Percentiles rank a stretch among this genome's conserved stretches.
These are phyloP conservation scores for Anastrepha ludens DNA, from an alignment of 1,140 invertebrate species.

Conservation along the genomic window DNA sequence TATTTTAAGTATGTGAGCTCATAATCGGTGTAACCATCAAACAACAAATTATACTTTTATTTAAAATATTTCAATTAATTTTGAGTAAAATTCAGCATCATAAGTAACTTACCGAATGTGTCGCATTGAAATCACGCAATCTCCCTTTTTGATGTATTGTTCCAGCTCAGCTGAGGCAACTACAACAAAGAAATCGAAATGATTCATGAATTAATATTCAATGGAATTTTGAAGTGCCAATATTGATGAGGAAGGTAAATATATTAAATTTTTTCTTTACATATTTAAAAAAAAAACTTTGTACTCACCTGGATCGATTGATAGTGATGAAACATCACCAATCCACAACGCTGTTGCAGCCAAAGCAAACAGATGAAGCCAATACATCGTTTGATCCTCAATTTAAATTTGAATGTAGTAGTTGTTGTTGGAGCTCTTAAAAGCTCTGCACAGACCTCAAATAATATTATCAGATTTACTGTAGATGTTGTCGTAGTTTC, in stretches of 20 bases:
- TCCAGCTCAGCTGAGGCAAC: conserved; percentile 77
- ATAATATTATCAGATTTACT: not conserved
- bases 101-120: conserved; percentile 75
- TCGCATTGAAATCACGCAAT: conserved; percentile 79
- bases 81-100: not conserved
- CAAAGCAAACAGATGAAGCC: conserved; percentile 66
- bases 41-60: too few relatives aligned
- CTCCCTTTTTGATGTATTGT: conserved; percentile 76
- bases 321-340: conserved; percentile 71
- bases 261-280: not conserved
- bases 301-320: conserved; percentile 72
- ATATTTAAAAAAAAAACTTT: not conserved
- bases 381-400: conserved; percentile 64
- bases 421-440: not conserved
- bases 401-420: not conserved
- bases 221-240: not conserved
- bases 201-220: not conserved
- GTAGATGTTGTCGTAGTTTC: not conserved
- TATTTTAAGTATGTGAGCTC: too few relatives aligned
- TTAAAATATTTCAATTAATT: too few relatives aligned
- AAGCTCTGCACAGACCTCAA: not conserved
- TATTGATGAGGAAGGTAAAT: not conserved
- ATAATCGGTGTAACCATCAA: too few relatives aligned
- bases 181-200: conserved; percentile 62
- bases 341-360: conserved; percentile 66